A percentile compares a stretch with the other conserved stretches of the same genome.
phyloP scores from a whole-genome alignment of 37 sponge, comb jelly and placozoan species.

The Halichondria panicea region DNA sequence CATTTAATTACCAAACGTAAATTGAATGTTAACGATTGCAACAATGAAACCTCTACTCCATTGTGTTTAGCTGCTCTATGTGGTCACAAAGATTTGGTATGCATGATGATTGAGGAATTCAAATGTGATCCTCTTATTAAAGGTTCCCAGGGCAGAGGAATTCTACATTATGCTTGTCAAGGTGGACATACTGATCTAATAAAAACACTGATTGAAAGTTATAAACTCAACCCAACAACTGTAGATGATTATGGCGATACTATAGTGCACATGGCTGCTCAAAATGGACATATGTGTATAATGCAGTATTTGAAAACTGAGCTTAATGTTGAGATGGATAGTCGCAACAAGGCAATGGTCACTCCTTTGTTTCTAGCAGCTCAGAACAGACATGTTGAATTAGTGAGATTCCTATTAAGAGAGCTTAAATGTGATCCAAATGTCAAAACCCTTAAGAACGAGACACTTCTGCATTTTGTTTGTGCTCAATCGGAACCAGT shows the following conservation, averaged over 20 bases:
- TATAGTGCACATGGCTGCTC: neutral
- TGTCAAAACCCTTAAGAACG: too few species aligned
- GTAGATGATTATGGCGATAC: too few species aligned
- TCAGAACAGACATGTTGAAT: neutral
- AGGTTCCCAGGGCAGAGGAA: neutral
- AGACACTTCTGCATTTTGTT: constrained; percentile 1
- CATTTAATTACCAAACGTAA: neutral
- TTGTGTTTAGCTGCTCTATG: neutral
- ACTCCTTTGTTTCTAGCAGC: neutral
- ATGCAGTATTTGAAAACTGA: neutral
- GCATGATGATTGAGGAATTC: constrained; percentile 13
- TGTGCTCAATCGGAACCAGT: neutral
- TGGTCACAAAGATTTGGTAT: constrained; percentile 6
- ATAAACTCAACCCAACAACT: too few species aligned
- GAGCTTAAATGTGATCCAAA: neutral
- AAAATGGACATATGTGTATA: neutral
- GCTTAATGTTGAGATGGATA: neutral
- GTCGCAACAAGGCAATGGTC: neutral
- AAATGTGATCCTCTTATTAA: constrained; percentile 3
- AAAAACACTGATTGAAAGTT: neutral
- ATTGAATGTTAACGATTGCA: neutral
- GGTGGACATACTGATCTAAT: neutral
- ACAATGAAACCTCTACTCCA: neutral
- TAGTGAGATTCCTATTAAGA: neutral
- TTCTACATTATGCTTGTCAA: neutral